Conservation (phyloP, 2,888 invertebrate species). For the Anthophora plumipes region DNA sequence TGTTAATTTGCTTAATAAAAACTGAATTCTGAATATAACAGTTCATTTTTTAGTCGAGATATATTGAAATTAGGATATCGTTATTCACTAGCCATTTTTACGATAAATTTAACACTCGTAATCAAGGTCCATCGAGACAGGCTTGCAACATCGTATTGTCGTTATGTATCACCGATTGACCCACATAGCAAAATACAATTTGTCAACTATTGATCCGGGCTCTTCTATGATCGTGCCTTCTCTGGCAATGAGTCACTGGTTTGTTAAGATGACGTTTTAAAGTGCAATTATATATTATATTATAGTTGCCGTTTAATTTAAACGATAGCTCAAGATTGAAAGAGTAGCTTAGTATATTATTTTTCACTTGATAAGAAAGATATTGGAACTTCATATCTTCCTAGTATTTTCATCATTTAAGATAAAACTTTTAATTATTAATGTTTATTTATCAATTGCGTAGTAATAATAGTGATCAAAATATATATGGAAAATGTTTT, state of each 20-base stretch:
- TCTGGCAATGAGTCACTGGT: slow-evolving; percentile 47
- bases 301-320: slow-evolving; percentile 20
- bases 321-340: slow-evolving; percentile 11
- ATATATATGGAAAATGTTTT: not conserved
- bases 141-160: slow-evolving; percentile 57
- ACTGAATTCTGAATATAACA: no score
- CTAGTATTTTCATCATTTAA: not conserved
- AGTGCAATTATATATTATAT: slow-evolving; percentile 52
- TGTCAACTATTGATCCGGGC: slow-evolving; percentile 62
- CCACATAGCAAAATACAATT: slow-evolving; percentile 64
- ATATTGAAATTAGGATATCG: slow-evolving; percentile 22
- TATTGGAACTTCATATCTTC: not conserved
- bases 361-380: not conserved
- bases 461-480: not conserved
- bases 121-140: slow-evolving; percentile 57
- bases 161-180: slow-evolving; percentile 56
- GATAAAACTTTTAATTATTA: not conserved
- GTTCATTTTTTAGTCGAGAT: no score
- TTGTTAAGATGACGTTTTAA: slow-evolving; percentile 46
- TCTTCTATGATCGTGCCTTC: slow-evolving; percentile 43
- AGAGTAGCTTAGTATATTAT: not conserved
- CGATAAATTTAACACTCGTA: slow-evolving; percentile 50
- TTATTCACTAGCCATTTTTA: slow-evolving; percentile 40
- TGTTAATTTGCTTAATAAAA: no score
- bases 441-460: not conserved